Evolutionary conservation across 1,140 invertebrate species (phyloP), one percentile per base, ranked within the genome.

Genomic region (Pogonus chalceus): DNA sequence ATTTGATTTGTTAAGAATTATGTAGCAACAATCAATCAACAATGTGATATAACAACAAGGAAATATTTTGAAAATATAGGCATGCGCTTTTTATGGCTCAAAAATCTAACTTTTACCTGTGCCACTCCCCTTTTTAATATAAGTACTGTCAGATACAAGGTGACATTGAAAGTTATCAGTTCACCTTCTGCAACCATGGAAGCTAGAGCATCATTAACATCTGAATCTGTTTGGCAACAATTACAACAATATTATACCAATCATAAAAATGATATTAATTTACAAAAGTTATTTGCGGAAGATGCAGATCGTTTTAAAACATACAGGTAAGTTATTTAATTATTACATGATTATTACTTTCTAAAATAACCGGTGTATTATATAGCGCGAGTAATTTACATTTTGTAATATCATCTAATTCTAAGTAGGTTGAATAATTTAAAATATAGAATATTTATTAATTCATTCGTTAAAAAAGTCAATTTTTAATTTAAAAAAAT

Each of bases 231-330:
- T 20, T 94, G 78, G 73, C 74, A 79, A 61, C 82, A 86, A 65
- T 70, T 95, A 20, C 75, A 87, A 64, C 74, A 84, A 31, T 87
- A 83, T 69, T 90, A 81, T 62, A 43, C 9, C 18, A 18, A 43
- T 12, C 71, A 83, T 53, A 65, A 66, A 9, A 80, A 84, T 62
- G 81, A 77, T 9, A 68, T 77, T 1, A 82, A 85, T 60, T 77
- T 95, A 3, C 76, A 77, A 55, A 73, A 88, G 58, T 67, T 93
- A 48, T 92, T 95, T 60, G 72, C 82, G 56, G 69, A 82, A 59
- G 87, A 94, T 74, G 67, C 82, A 0, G 71, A 83, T 26, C 76
- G 91, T 23, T 93, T 92, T 65, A 72, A 84, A 22, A 89, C 89
- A 67, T 88, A 81, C 70, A 91, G 86, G 90, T 92, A 74, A 58